Evolutionary conservation across 53 echinoderm and acorn worm species (phyloP).

Genomic region (Temnopleurus reevesii): DNA sequence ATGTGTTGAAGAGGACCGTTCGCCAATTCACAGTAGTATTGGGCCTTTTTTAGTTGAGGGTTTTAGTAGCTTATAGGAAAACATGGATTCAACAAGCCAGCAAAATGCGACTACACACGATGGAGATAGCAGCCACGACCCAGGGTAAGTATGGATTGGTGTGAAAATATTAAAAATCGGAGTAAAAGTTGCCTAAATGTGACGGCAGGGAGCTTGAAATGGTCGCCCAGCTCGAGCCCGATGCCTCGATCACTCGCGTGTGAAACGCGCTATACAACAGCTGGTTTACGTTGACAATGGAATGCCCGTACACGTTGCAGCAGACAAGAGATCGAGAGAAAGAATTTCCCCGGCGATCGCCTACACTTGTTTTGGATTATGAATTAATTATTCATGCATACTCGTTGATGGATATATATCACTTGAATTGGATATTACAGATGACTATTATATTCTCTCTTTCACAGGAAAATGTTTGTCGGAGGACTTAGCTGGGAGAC

Average conservation of each 20-base stretch:
- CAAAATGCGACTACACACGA: constrained; percentile 61
- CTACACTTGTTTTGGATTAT: constrained; percentile 51
- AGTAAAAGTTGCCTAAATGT: constrained; percentile 16
- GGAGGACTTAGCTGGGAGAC: constrained; percentile 99
- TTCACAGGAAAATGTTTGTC: constrained; percentile 98
- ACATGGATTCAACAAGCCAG: constrained; percentile 60
- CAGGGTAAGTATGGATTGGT: constrained; percentile 55
- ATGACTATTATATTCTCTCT: constrained; percentile 45
- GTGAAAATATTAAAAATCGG: constrained; percentile 26
- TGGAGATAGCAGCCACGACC: constrained; percentile 43
- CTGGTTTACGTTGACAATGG: constrained; percentile 58
- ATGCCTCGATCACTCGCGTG: constrained; percentile 18
- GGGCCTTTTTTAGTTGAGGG: constrained; percentile 60
- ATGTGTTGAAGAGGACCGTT: constrained; percentile 56
- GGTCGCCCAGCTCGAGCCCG: background rate
- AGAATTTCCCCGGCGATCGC: constrained; percentile 36
- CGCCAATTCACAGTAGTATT: constrained; percentile 57
- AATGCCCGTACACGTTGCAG: constrained; percentile 62
- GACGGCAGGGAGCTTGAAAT: background rate
- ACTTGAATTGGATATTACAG: constrained; percentile 35
- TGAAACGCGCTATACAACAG: constrained; percentile 47
- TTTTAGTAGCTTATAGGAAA: constrained; percentile 60
- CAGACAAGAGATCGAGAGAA: background rate
- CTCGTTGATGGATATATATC: constrained; percentile 48
- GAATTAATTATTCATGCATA: constrained; percentile 54